These are phyloP conservation scores for Phalangium opilio DNA, from an alignment of 2,888 invertebrate species.

Conservation along the genomic window DNA sequence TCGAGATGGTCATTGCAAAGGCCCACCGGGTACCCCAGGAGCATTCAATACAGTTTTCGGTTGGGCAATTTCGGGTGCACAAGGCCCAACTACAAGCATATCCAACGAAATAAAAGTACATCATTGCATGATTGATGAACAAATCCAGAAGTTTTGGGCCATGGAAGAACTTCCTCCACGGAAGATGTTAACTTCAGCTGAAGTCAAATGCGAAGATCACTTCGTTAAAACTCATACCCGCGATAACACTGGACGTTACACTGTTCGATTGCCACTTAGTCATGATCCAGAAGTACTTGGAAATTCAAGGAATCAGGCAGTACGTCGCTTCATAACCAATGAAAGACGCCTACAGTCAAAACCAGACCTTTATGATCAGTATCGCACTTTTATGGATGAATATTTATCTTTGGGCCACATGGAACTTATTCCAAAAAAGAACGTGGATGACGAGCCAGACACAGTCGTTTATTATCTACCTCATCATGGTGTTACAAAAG, in stretches of 20 bases:
- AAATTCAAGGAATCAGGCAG: constrained; percentile 1
- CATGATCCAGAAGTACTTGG: not conserved
- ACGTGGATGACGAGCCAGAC: too few species aligned
- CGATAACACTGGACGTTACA: constrained; percentile 20
- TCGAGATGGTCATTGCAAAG: too few species aligned
- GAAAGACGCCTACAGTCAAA: not conserved
- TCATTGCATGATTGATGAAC: not conserved
- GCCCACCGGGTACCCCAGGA: too few species aligned
- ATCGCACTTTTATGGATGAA: constrained; percentile 6
- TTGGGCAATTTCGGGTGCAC: too few species aligned
- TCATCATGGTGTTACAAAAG: too few species aligned
- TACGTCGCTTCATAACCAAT: not conserved
- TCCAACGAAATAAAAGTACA: too few species aligned
- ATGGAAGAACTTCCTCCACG: constrained; percentile 19
- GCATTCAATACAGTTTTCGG: too few species aligned
- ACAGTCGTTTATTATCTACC: too few species aligned
- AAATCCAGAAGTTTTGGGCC: constrained; percentile 19
- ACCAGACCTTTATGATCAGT: not conserved
- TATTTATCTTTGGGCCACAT: constrained; percentile 20
- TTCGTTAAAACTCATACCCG: constrained; percentile 18
- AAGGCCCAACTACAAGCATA: too few species aligned
- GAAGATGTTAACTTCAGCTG: constrained; percentile 14
- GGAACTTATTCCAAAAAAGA: too few species aligned
- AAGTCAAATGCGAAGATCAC: constrained; percentile 21
- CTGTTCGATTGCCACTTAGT: constrained; percentile 17